Conservation (phyloP, 2,888 invertebrate genomes). For the Stegophylla sp. region DNA sequence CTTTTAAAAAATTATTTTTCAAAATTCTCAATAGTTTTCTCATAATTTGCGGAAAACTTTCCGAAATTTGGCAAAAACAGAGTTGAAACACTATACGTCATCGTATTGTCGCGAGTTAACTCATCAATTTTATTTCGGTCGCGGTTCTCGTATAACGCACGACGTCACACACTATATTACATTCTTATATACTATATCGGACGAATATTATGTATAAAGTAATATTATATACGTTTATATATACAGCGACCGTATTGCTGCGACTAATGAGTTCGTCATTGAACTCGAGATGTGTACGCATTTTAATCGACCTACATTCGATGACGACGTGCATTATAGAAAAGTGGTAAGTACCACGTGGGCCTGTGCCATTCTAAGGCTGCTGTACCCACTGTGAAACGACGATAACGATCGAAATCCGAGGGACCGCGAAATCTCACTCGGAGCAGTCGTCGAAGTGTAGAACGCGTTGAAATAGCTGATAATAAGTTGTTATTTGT, state of each 20-base stretch:
- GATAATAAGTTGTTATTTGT: no score
- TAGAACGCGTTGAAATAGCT: no score
- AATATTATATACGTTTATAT: no score
- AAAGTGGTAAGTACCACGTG: not conserved
- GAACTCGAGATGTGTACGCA: not conserved
- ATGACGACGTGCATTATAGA: not conserved
- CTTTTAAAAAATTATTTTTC: no score
- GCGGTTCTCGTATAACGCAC: not conserved
- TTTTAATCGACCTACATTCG: conserved; percentile 27
- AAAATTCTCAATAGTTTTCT: no score
- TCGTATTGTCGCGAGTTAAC: not conserved
- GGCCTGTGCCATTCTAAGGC: not conserved
- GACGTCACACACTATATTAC: not conserved
- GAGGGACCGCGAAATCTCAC: not conserved
- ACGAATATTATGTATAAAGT: no score
- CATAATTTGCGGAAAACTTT: no score
- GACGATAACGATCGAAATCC: not conserved
- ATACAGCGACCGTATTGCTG: not conserved
- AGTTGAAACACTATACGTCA: no score
- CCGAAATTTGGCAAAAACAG: no score
- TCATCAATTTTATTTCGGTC: not conserved
- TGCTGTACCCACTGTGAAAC: not conserved
- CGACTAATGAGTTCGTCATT: not conserved
- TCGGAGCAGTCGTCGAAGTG: not conserved
- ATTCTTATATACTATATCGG: no score